Base-by-base conservation (phyloP, 2,888 invertebrate species). In the Phengaris arion region DNA sequence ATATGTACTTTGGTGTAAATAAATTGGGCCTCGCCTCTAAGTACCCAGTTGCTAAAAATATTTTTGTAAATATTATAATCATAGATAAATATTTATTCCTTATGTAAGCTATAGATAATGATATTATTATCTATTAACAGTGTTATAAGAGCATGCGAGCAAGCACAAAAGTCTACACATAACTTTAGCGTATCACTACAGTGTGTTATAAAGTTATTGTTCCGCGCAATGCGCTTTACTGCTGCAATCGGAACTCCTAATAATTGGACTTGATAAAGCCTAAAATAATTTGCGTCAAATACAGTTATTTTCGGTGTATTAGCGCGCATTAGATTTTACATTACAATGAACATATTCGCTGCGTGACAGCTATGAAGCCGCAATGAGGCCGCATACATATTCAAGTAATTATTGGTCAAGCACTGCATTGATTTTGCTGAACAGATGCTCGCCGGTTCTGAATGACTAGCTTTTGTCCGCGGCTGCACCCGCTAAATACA, bases 331-430 rank as follows among this genome's bases (percentile, higher is more conserved):
- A 64, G 64, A 64, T 64, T 64, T 64, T 64, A 64, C 64, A 64
- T 64, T 64, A 64, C 64, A 64, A 64, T 64, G 64, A 35, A 35
- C 64, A 64, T 12, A 12, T 45, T 52, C 52, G 35, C 10, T 12
- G 35, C 35, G 9, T 35, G 64, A 45, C 64, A 64, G 64, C 12
- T 64, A 59, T 59, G 59, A 22, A 59, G 10, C 59, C 59, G 22
- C 59, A 59, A 59, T 22, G 59, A 59, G 59, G 59, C 59, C 59
- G 59, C 59, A 59, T 59, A 59, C 59, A 59, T 59, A 59, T 59
- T 59, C 59, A 59, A 57, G 22, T 59, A 59, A 59, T 59, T 59
- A 59, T 59, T 59, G 59, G 59, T 59, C 59, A 59, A 59, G 59
- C 59, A 59, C 59, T 59, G 22, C 59, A 59, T 59, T 59, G 59